Base-by-base conservation (phyloP, 2,113 vertebrate species). In the Elanus axillaris region DNA sequence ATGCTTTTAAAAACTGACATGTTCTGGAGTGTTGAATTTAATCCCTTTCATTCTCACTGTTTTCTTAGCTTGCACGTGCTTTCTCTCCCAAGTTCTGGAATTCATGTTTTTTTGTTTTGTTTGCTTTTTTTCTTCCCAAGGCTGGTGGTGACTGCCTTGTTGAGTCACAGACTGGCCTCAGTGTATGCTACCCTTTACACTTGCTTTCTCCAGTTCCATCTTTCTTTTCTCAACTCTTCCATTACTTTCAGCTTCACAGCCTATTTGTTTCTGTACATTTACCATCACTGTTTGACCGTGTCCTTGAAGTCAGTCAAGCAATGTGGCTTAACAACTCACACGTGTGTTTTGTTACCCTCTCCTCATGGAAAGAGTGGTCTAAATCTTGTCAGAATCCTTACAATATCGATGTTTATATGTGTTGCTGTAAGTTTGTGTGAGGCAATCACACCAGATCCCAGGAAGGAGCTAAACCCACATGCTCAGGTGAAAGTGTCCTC, bases 1-100 rank as follows among this genome's bases (percentile, higher is more conserved):
- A 36, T 27, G 29, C 18, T 68, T 92, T 72, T 56, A 64, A 63
- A 55, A 63, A n/a, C 64, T 55, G 60, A 75, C 82, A 22, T 62
- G 69, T 78, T 94, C 59, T 59, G 85, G 40, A 85, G 47, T 13
- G 79, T n/a, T 72, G 52, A 50, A 26, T 79, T 66, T 86, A 95
- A 93, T 73, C 25, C 25, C 21, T 67, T 79, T 27, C 9, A 22
- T 87, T 89, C 78, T 66, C 19, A 13, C 31, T 43, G 8, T 72
- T 85, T 93, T 87, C 73, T 84, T 86, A 56, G 16, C 23, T 91
- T 76, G 25, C 55, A 47, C 22, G 36, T 83, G 47, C 16, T 76
- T 73, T 83, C 58, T 55, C 8, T 75, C 7, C 34, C 55, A 62
- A 7, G 6, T 76, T 90, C 43, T 83, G 43, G 40, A 77, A 77